These are phyloP conservation scores for Piprites chloris DNA, from an alignment of 2,113 vertebrate genomes.

Conservation along the genomic window DNA sequence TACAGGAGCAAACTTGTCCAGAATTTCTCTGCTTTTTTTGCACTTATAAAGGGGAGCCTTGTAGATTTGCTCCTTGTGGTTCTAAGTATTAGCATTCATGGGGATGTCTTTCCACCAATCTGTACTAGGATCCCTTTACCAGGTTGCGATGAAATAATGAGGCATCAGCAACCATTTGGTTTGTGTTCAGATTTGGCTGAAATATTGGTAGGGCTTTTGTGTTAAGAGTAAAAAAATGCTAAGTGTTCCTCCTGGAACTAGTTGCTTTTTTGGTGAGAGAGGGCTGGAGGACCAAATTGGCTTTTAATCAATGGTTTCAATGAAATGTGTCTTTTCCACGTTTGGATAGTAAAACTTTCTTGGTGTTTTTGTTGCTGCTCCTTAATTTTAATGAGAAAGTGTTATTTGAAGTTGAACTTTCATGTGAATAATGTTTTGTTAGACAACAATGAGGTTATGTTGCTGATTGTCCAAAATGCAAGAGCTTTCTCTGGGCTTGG, in stretches of 20 bases:
- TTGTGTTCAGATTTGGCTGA: background rate
- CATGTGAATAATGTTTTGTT: background rate
- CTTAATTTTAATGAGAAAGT: background rate
- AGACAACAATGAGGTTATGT: background rate
- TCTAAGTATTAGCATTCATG: background rate
- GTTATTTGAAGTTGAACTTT: background rate
- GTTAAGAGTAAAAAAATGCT: background rate
- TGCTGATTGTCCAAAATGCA: background rate
- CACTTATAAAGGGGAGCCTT: background rate
- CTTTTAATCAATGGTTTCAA: background rate
- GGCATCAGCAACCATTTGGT: background rate
- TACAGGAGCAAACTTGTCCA: slow-evolving; percentile 73
- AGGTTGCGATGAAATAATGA: background rate
- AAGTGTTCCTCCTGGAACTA: background rate
- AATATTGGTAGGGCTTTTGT: background rate
- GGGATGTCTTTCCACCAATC: background rate
- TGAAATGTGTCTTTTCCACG: background rate
- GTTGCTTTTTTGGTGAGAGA: background rate
- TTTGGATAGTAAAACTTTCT: background rate
- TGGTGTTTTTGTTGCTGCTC: background rate
- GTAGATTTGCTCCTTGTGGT: background rate
- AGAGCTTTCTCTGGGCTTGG: background rate
- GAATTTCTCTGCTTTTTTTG: slow-evolving; percentile 43
- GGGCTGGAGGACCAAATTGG: background rate
- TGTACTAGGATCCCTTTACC: background rate